A percentile compares a stretch with the other conserved stretches of the same genome.
Conservation (phyloP, 30 jellyfish, hydroid and myxozoan genomes). For the Aurelia coerulea region DNA sequence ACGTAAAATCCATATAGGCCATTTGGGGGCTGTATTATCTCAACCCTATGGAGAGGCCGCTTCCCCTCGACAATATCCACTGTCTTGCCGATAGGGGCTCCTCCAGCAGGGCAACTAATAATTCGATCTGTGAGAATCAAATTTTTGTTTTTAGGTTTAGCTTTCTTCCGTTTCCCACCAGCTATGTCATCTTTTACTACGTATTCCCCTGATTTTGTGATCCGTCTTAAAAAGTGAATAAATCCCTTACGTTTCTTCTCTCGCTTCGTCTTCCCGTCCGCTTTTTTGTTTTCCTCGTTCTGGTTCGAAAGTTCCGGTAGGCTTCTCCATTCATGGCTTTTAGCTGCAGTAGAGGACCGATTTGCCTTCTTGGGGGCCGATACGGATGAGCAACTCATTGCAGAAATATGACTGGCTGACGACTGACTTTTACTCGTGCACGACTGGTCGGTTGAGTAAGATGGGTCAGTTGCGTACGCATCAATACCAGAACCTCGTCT, state of each 20-base stretch:
- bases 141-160: neutral
- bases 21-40: slow-evolving; percentile 24
- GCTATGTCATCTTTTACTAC: slow-evolving; percentile 14
- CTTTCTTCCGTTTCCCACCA: slow-evolving; percentile 2
- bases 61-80: slow-evolving; percentile 29
- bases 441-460: too few relatives aligned
- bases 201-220: slow-evolving; percentile 49
- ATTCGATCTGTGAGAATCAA: neutral
- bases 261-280: neutral
- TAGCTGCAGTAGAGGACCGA: neutral
- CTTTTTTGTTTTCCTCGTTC: too few relatives aligned
- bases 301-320: slow-evolving; percentile 25
- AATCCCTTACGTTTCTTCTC: slow-evolving; percentile 23
- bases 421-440: too few relatives aligned
- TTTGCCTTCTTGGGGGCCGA: too few relatives aligned
- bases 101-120: slow-evolving; percentile 1
- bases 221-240: slow-evolving; percentile 4
- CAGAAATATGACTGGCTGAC: too few relatives aligned
- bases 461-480: too few relatives aligned
- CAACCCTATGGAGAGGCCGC: slow-evolving; percentile 22
- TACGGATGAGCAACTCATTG: too few relatives aligned
- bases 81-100: slow-evolving; percentile 24
- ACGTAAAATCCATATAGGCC: slow-evolving; percentile 60
- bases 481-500: too few relatives aligned
- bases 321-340: slow-evolving; percentile 27